Conservation (phyloP, 2,797 vertebrate genomes). For the Cottoperca gobio region DNA sequence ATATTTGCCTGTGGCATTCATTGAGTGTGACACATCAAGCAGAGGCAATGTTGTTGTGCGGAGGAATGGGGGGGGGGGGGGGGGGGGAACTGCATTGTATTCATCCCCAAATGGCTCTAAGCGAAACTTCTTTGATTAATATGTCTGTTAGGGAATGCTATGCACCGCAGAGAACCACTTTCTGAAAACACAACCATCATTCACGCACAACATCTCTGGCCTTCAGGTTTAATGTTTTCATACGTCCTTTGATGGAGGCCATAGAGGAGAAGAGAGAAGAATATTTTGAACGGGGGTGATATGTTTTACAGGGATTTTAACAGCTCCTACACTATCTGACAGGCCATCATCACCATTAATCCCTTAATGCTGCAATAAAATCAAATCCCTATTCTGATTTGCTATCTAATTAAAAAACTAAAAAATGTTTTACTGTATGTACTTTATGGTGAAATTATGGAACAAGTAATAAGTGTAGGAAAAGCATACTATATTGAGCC, state of each 20-base stretch:
- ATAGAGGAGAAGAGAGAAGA: constrained; percentile 45
- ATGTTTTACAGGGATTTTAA: constrained; percentile 57
- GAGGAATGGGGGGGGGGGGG: constrained; percentile 44
- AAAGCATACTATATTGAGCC: background rate
- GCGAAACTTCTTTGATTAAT: constrained; percentile 76
- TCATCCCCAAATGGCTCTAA: constrained; percentile 71
- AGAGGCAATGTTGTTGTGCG: constrained; percentile 47
- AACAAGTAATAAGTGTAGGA: background rate
- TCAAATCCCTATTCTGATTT: constrained; percentile 30
- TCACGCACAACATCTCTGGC: constrained; percentile 63
- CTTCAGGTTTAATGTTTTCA: constrained; percentile 67
- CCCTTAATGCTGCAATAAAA: constrained; percentile 41
- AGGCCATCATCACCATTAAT: constrained; percentile 63
- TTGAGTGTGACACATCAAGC: constrained; percentile 59
- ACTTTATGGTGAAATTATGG: background rate
- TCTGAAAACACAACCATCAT: constrained; percentile 63
- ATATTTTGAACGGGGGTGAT: constrained; percentile 47
- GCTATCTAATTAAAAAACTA: constrained; percentile 33
- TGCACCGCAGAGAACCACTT: constrained; percentile 62
- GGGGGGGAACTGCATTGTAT: constrained; percentile 53
- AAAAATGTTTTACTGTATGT: constrained; percentile 1
- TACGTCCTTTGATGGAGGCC: constrained; percentile 53
- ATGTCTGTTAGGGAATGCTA: constrained; percentile 63
- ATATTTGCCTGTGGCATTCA: constrained; percentile 60
- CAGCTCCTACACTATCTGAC: constrained; percentile 28